Base-by-base conservation (phyloP, 2,113 vertebrate species). In the Gobius niger region DNA sequence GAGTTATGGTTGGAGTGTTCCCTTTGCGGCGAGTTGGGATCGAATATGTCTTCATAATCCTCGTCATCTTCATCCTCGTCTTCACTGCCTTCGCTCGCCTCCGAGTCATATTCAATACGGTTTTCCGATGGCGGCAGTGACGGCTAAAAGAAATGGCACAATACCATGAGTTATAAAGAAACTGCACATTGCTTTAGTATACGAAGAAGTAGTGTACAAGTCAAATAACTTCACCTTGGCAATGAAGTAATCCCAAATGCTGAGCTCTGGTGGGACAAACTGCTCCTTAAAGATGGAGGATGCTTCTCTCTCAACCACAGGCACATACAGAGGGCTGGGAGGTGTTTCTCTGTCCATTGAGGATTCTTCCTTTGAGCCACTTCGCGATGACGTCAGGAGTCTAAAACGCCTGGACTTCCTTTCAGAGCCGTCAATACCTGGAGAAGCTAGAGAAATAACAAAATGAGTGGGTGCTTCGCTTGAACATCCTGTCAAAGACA, bases 221-320 rank as follows among this genome's bases (percentile, higher is more conserved):
- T 6, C 12, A 60, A 24, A 44, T 1, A 75, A 34, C 41, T 13
- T 78, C 93, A 99, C 98, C 96, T 99, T 99, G 61, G 96, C 92
- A 70, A 99, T 96, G 65, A 98, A 98, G 82, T 96, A 99, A 91
- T 99, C 98, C 98, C 98, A 99, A 88, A 98, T 96, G 85, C 98
- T 99, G 80, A 99, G 94, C 67, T 98, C 96, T 12, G 98, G 98
- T 42, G 96, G 95, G 54, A 99, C 91, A 76, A 97, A 99, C 52
- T 92, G 92, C 80, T 99, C 98, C 65, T 91, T 96, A 72, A 92
- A 91, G 82, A 80, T 77, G 3, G 91, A 82, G 53, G 88, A 65
- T 6, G 90, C 88, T 42, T 93, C 94, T 51, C 94, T 92, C 51
- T 92, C 93, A 67, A 88, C 79, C 47, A 89, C 78, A 4, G 91